Conservation (phyloP, 2,113 vertebrate genomes). For the Ageneiosus marmoratus region DNA sequence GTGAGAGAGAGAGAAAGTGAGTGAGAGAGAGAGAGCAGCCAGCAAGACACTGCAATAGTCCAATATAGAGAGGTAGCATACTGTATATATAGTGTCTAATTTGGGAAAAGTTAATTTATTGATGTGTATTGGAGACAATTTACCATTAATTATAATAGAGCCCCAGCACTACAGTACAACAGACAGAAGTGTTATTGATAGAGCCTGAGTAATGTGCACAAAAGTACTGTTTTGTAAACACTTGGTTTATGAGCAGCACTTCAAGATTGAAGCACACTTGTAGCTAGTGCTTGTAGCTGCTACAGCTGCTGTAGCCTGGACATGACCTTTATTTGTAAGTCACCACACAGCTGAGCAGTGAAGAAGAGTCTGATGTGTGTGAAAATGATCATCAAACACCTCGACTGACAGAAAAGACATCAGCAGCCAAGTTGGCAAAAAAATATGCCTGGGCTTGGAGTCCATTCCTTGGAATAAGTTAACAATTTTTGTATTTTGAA, state of each 20-base stretch:
- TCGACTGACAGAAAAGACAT: background rate
- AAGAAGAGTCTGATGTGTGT: background rate
- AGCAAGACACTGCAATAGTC: background rate
- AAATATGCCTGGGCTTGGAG: background rate
- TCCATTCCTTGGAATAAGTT: background rate
- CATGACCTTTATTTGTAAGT: slow-evolving; percentile 1
- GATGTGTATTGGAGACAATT: background rate
- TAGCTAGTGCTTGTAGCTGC: background rate
- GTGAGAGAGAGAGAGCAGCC: background rate
- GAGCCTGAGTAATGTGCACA: background rate
- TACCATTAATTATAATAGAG: background rate
- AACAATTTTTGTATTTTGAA: background rate
- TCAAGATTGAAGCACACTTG: background rate
- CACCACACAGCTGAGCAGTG: background rate
- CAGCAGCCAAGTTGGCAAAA: background rate
- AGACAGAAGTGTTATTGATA: background rate
- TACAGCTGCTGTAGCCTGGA: background rate
- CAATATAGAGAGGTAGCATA: background rate
- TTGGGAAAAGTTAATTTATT: background rate
- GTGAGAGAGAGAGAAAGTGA: background rate
- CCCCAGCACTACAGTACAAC: background rate
- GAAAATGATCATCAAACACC: slow-evolving; percentile 4
- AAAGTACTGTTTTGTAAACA: background rate
- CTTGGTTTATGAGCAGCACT: background rate
- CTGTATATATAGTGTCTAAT: background rate